Base-by-base conservation (phyloP, 2,113 vertebrate genomes). In the Poeciliopsis turrubarensis region DNA sequence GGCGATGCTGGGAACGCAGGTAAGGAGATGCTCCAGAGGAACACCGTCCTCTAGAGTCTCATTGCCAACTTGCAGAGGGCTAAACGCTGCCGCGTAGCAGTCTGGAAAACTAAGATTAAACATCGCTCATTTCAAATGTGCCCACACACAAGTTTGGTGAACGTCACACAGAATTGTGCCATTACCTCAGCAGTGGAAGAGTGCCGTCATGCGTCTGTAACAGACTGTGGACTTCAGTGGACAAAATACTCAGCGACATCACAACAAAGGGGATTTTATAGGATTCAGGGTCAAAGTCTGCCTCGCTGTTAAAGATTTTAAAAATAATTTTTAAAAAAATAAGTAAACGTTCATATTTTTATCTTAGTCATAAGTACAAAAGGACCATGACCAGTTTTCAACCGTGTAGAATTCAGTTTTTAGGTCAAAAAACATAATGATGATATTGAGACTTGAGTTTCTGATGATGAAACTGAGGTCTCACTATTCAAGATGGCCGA, bases 181-280 rank as follows among this genome's bases (percentile, higher is more conserved):
- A 5, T 92, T 90, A 99, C 98, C 98, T 99, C 73, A 99, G 92
- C 60, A 99, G 95, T 34, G 98, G 97, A 75, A 99, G 94, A 0
- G 96, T 98, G 72, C 98, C 98, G 72, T 97, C 96, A 0, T 99
- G 98, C n/a, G 95, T 96, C 92, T 98, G 97, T 72, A 99, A 85
- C 72, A 99, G 93, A 75, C 95, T 96, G 78, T 99, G 97, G 84
- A 99, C 95, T 79, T 99, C 97, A 62, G 97, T 95, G 3, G 96
- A 94, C 83, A 99, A 95, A 0, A 92, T 94, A 91, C 96, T 99
- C 92, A 99, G 89, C 81, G 97, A 97, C 82, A 96, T 93, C 88
- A 95, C 89, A 80, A 97, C 96, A 89, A 97, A 98, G 3, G 97
- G 97, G 88, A 99, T 95, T 92, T 95, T 94, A 1, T 98, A 98